These are phyloP conservation scores for Luidia sarsii DNA, from an alignment of 53 echinoderm and acorn worm species.

Conservation along the genomic window DNA sequence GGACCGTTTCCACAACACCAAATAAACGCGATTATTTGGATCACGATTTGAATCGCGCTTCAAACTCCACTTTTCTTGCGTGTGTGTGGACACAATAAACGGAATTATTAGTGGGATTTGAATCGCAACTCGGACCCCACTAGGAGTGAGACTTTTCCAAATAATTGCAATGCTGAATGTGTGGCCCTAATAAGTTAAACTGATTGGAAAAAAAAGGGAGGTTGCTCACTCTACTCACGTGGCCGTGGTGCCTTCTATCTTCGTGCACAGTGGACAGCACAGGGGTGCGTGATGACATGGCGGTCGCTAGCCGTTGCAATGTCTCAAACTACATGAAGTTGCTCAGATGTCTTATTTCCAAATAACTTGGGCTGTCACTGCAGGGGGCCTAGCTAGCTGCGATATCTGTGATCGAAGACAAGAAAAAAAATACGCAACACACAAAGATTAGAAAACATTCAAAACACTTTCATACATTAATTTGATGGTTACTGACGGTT, in stretches of 20 bases:
- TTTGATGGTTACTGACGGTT: too few relatives aligned
- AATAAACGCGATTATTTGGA: too few relatives aligned
- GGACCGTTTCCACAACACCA: too few relatives aligned
- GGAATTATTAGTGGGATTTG: too few relatives aligned
- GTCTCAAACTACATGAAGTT: conserved; percentile 20
- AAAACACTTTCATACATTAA: too few relatives aligned
- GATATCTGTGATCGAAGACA: background rate
- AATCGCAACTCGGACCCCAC: too few relatives aligned
- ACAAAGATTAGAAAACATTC: too few relatives aligned
- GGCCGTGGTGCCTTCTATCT: conserved; percentile 48
- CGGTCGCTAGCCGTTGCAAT: conserved; percentile 18
- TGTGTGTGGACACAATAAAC: too few relatives aligned
- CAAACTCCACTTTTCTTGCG: too few relatives aligned
- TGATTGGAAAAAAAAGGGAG: background rate
- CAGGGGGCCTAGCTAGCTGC: conserved; percentile 43
- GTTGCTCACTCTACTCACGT: conserved; percentile 14
- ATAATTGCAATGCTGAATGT: too few relatives aligned
- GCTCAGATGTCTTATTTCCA: conserved; percentile 7
- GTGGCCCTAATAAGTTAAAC: background rate
- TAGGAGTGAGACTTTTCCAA: too few relatives aligned
- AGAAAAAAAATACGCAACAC: background rate
- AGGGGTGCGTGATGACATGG: conserved; percentile 74
- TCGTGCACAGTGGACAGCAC: conserved; percentile 70
- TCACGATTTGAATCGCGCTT: too few relatives aligned
- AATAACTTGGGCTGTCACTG: conserved; percentile 10